Evolutionary conservation across 2,113 vertebrate species (phyloP), one percentile per base, ranked within the genome.

Genomic region (Corvus cornix): DNA sequence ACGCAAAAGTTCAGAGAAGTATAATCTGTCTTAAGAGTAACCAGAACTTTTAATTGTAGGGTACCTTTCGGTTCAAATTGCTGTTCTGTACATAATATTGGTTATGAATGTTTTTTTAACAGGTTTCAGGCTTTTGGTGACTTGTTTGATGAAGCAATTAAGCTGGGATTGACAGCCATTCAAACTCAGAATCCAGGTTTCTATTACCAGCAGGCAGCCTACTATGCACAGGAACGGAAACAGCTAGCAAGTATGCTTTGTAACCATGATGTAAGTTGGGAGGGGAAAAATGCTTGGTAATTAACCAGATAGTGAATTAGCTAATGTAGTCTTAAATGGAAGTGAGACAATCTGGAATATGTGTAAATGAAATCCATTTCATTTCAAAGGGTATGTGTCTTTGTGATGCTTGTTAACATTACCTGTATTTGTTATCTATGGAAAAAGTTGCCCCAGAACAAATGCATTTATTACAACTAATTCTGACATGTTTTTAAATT

Each of bases 171-270:
- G 96, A 99, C 99, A 8, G 99, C 99, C 67, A 99, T 99, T 96
- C 99, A 99, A 93, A 99, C 99, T 17, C 99, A 99, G 97, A 99
- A 99, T 95, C 99, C 99, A 55, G 99, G 99, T 58, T 99, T 99
- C 95, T 99, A 99, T 97, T 99, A 99, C 96, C 99, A 99, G 96
- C 99, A 99, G 95, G 99, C 99, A 81, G 99, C 99, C 3, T 98
- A 98, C 93, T 99, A 99, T 37, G 99, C 99, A 27, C 99, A 99
- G 98, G 99, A 99, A 59, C 97, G 99, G 77, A 99, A 99, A 52
- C 98, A 99, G 37, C 97, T 98, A 70, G 98, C 99, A 11, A 98
- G 96, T 79, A 89, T 98, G 80, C 98, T 99, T 69, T 99, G 99
- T 93, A 98, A 95, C 74, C 98, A 98, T n/a, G 98, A 99, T 92